A percentile compares a stretch with the other conserved stretches of the same genome.
phyloP scores from a whole-genome alignment of 2,888 invertebrate species.

The Odontocerum albicorne region DNA sequence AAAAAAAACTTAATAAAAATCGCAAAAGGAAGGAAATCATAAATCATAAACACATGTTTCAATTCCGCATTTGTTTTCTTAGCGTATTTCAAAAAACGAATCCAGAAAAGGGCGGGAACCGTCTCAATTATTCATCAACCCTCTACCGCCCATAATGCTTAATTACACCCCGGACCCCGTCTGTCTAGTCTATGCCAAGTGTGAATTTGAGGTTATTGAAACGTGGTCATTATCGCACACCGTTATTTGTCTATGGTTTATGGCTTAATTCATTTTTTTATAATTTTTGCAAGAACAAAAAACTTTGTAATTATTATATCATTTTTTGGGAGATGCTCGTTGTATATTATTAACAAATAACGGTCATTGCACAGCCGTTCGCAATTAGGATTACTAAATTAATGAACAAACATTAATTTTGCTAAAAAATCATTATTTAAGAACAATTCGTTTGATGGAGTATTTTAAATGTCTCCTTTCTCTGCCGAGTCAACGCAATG shows the following conservation, averaged over 20 bases:
- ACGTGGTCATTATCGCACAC: constrained; percentile 7
- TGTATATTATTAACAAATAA: too few relatives aligned
- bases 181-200: constrained; percentile 10
- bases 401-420: too few relatives aligned
- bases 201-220: constrained; percentile 9
- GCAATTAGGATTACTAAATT: too few relatives aligned
- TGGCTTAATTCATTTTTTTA: background rate
- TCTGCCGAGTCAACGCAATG: too few relatives aligned
- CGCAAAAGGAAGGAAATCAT: constrained; percentile 7
- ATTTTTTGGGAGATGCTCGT: too few relatives aligned
- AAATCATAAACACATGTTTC: constrained; percentile 28
- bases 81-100: background rate
- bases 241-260: background rate
- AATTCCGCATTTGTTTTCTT: constrained; percentile 11
- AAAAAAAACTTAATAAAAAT: background rate
- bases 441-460: too few relatives aligned
- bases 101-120: constrained; percentile 12
- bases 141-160: constrained; percentile 24
- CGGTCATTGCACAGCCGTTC: too few relatives aligned
- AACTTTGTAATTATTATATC: too few relatives aligned
- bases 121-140: constrained; percentile 27
- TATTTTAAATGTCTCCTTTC: too few relatives aligned
- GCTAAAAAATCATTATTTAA: too few relatives aligned
- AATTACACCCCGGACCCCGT: constrained; percentile 21
- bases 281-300: too few relatives aligned